Evolutionary conservation across 2,888 invertebrate species (phyloP), one percentile per base, ranked within the genome.

Genomic region (Cistogaster globosa): DNA sequence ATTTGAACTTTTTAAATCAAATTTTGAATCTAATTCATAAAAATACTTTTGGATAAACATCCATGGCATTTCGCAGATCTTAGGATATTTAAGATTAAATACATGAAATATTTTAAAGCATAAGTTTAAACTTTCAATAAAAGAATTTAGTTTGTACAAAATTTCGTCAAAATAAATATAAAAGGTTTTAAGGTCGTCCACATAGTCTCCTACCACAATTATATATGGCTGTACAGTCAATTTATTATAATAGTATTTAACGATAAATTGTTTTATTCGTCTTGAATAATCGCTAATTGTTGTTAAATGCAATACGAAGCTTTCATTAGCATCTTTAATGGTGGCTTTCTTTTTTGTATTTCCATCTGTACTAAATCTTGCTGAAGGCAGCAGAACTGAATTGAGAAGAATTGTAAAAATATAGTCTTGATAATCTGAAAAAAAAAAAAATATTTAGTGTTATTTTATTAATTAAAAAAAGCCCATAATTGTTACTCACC

Each of bases 251-350:
- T 71, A 71, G 71, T 58, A 71, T 58, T 58, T 71, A 71, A 58
- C 71, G 45, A 71, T 71, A 71, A 71, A 58, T 71, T 71, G 45
- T 69, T 69, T 71, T 71, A 71, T 71, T 71, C 71, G 69, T 71
- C 16, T 60, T 60, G 48, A 72, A 60, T 74, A 62, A 63, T 53
- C 62, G 38, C 38, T 53, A 62, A 74, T 53, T 36, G 62, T 74
- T 74, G 36, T 74, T 38, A 74, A 62, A 36, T 55, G 38, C 42
- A 63, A 55, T n/a, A 75, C 75, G n/a, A 65, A 65, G 55, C 55
- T 62, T 62, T 53, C 74, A 74, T 74, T 55, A 65, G 53, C 55
- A 55, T 69, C n/a, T n/a, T n/a, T n/a, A n/a, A n/a, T n/a, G n/a
- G n/a, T n/a, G n/a, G n/a, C n/a, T n/a, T n/a, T n/a, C n/a, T n/a